Evolutionary conservation across 2,113 vertebrate genomes (phyloP), one percentile per base, ranked within the genome.

Genomic region (Lota lota): DNA sequence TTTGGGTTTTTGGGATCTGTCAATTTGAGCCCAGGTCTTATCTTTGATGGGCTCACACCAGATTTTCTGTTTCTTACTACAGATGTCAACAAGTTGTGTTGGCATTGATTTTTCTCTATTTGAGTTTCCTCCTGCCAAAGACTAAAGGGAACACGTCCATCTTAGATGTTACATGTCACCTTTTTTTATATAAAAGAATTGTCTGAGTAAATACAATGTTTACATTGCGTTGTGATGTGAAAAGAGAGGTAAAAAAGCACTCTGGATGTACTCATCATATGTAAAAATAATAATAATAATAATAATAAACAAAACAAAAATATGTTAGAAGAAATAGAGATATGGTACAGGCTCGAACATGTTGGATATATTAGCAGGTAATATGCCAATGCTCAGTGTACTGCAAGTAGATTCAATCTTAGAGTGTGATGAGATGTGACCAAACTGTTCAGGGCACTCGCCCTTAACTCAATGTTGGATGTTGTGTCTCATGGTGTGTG

Each of bases 111-210:
- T 56, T 10, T 14, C 62, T 63, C 80, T 24, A 33, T 81, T 80
- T 79, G 80, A 79, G 70, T 83, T 87, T 84, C 66, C 72, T 87
- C 40, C 80, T 81, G 79, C 86, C 88, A 89, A 90, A 90, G 88
- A 85, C 82, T 71, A 75, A 87, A 87, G 81, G 83, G 79, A 89
- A 87, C 80, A 67, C 83, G 83, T 85, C 72, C 78, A 69, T 81
- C 63, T 61, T 72, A 76, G 78, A 84, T 50, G 19, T 64, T 72
- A 69, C 22, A 75, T 74, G 69, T 73, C 77, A 74, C 64, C 2
- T 16, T 62, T 63, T 64, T 40, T 54, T 65, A 10, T 36, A 11
- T 63, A 40, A 40, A 40, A 66, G 69, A 71, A 73, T 65, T 68
- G 64, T 85, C 59, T 47, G 76, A 78, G 72, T 84, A 85, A 80